Base-by-base conservation (phyloP, 2,888 invertebrate genomes). In the Thereva nobilitata region DNA sequence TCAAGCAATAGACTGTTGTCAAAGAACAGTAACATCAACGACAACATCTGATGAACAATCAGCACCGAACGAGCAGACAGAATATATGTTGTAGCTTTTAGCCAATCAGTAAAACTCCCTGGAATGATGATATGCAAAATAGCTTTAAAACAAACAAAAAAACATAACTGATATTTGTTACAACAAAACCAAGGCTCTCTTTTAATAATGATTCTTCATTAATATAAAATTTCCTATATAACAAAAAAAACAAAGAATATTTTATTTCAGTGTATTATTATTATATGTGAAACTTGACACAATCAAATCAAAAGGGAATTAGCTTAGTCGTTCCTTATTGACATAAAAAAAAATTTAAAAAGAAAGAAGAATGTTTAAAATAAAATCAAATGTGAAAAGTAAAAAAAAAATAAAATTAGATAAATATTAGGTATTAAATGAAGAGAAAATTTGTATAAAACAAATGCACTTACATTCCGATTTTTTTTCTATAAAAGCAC, bases 1-100 rank as follows among this genome's bases (percentile, higher is more conserved):
- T 66, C 75, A 74, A 75, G 70, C 77, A 70, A 76, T 80, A 59
- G 80, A 80, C 71, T 80, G 81, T 72, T 80, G 80, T 70, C 77
- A 79, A 71, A 72, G 74, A 70, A 57, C 77, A 74, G 67, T 75
- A 72, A 63, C 76, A 72, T 64, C 75, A 73, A 57, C 78, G 73
- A 67, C 76, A 74, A 61, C 74, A 70, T 50, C 73, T 71, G 61
- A 75, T 70, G 59, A 73, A 68, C 40, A 72, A 72, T 7, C 74
- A 73, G 67, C 73, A 71, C 67, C 71, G 72, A 49, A 68, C 54
- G 68, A 72, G 8, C 64, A 55, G 55, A 66, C 72, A 12, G 71
- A 71, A 67, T 72, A 68, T 65, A 64, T 73, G 63, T 68, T 72
- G 66, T 72, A 72, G 67, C 67, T 63, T 45, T 54, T 23, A 52